phyloP scores from a whole-genome alignment of 1,140 invertebrate genomes.

The Belonocnema kinseyi region DNA sequence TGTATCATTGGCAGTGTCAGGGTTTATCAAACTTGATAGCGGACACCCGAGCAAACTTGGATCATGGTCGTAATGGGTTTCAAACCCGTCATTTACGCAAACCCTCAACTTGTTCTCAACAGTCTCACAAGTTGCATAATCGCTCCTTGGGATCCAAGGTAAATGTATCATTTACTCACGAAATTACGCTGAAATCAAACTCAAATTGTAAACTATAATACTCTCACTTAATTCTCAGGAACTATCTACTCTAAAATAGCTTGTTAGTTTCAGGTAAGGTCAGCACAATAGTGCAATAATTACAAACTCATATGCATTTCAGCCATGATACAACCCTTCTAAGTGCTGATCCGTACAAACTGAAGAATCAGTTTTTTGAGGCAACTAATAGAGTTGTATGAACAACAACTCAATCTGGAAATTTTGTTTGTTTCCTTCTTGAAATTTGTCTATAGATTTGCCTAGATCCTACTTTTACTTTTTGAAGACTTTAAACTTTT shows the following conservation, averaged over 20 bases:
- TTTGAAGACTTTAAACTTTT: no score
- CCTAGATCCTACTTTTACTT: no score
- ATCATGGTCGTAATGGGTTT: conserved; percentile 15
- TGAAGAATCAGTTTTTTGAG: no score
- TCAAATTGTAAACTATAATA: conserved; percentile 4
- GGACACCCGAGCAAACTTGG: conserved; percentile 15
- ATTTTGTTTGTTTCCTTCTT: no score
- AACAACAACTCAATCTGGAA: no score
- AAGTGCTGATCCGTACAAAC: no score
- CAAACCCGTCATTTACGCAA: conserved; percentile 23
- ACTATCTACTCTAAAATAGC: background rate
- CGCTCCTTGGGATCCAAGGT: background rate
- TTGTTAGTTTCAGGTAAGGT: background rate
- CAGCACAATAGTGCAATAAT: no score
- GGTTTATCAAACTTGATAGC: conserved; percentile 42
- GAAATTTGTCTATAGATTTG: no score
- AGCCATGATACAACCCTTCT: no score
- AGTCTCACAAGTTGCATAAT: conserved; percentile 6
- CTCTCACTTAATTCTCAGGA: background rate
- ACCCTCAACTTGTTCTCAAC: conserved; percentile 13
- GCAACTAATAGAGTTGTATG: no score
- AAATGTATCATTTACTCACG: conserved; percentile 23
- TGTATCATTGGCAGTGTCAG: conserved; percentile 49
- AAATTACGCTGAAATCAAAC: conserved; percentile 3
- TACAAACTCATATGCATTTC: no score